Evolutionary conservation across 2,888 invertebrate genomes (phyloP), one percentile per base, ranked within the genome.

Genomic region (Boloria euphrosyne): DNA sequence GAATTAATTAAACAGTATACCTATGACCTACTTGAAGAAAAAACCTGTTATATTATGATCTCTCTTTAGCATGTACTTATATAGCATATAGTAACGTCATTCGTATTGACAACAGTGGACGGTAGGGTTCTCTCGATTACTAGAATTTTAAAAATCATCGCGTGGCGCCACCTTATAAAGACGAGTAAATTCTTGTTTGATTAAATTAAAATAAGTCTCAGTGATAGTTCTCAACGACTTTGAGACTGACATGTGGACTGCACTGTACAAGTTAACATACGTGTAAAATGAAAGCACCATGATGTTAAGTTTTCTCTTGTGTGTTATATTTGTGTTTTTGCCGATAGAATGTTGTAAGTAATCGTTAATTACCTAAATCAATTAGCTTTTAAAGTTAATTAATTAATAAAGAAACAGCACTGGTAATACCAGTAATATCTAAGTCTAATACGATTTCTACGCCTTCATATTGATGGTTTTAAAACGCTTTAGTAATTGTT

Each of bases 291-390:
- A 60, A 55, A 69, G 62, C 17, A 75, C 63, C n/a, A 65, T 47
- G 47, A 75, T 77, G 77, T 65, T 63, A 53, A 66, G 70, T 71
- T 75, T 72, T 68, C 66, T 76, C 47, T 65, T 71, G 51, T 69
- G 73, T 73, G 68, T 70, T 62, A 54, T 57, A 71, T 59, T 61
- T 62, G 54, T 64, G 51, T 50, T 66, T 47, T 64, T 73, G 68
- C 63, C 69, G 72, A 74, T 73, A 72, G 76, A 76, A 66, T 58
- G 68, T 49, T 18, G 68, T 68, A 17, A 68, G 66, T 66, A 65
- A 59, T n/a, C 38, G 4, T 51, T 5, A 51, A n/a, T 31, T 43
- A 13, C 17, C 14, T 31, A 54, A 54, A 54, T 27, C 17, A 27
- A 52, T 62, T 46, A 31, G 4, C 27, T 46, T 53, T 47, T 13